Percentiles rank a stretch among this genome's conserved stretches.
phyloP scores from a whole-genome alignment of 37 sponge, comb jelly and placozoan species.

The Geodia barretti region DNA sequence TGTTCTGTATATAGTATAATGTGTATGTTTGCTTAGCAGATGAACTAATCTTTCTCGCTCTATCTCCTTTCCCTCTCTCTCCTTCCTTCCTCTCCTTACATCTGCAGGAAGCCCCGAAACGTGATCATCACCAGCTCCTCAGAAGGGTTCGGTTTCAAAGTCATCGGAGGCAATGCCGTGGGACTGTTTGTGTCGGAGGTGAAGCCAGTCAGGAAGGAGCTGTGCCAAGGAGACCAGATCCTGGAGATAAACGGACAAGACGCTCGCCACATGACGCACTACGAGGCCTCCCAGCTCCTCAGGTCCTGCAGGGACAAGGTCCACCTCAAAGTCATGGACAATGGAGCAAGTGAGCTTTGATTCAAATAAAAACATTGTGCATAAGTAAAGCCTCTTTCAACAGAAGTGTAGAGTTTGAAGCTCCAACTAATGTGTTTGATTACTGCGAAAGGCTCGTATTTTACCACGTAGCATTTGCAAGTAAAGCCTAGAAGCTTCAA shows the following conservation, averaged over 20 bases:
- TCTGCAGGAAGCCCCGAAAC: constrained; percentile 21
- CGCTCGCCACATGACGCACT: constrained; percentile 28
- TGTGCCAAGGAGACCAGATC: constrained; percentile 10
- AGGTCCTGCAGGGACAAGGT: constrained; percentile 5
- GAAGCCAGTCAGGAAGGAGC: constrained; percentile 5
- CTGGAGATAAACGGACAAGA: constrained; percentile 45
- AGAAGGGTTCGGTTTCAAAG: constrained; percentile 52
- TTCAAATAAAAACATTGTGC: too few species aligned
- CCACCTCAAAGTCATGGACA: constrained; percentile 32
- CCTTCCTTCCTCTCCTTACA: not conserved
- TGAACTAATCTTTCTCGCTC: not conserved
- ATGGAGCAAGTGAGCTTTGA: constrained; percentile 51
- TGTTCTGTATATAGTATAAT: too few species aligned
- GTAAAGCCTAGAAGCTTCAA: too few species aligned
- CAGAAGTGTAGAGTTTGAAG: too few species aligned
- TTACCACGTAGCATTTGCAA: too few species aligned
- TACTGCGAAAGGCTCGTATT: too few species aligned
- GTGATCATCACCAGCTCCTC: constrained; percentile 26
- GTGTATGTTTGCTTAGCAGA: too few species aligned
- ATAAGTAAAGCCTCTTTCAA: too few species aligned
- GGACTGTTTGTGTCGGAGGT: constrained; percentile 65
- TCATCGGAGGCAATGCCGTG: constrained; percentile 73
- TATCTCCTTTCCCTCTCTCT: not conserved
- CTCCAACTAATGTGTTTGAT: too few species aligned
- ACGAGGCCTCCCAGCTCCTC: constrained; percentile 43